Conservation (phyloP, 2,113 vertebrate genomes). For the Pseudopipra pipra region DNA sequence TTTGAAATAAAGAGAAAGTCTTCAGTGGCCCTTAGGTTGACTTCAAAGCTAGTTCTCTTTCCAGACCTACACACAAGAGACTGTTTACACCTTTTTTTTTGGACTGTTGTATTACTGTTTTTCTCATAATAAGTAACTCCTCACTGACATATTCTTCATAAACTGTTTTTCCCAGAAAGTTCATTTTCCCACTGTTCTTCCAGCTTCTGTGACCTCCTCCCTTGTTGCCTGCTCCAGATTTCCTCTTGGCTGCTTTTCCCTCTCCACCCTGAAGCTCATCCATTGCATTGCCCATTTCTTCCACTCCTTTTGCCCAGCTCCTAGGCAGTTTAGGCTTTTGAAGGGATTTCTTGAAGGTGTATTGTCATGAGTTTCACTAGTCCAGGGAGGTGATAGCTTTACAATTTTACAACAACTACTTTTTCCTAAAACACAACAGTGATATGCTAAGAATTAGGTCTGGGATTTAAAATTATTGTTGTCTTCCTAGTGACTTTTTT, state of each 20-base stretch:
- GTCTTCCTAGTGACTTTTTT: not conserved
- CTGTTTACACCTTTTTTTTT: not conserved
- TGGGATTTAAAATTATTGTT: not conserved
- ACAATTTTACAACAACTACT: not conserved
- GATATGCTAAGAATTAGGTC: not conserved
- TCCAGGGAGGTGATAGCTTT: not conserved
- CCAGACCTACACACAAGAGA: not conserved
- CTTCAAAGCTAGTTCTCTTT: not conserved
- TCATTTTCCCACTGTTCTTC: not conserved
- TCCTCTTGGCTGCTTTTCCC: slow-evolving; percentile 33
- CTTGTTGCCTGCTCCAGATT: not conserved
- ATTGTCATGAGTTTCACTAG: not conserved
- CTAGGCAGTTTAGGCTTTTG: not conserved
- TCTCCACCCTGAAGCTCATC: slow-evolving; percentile 4
- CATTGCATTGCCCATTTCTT: not conserved
- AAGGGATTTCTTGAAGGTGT: not conserved
- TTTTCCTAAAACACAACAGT: not conserved
- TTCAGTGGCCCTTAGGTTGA: not conserved
- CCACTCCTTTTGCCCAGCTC: not conserved
- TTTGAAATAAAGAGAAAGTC: not conserved
- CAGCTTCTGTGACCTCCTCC: slow-evolving; percentile 2
- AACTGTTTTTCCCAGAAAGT: not conserved
- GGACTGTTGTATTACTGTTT: not conserved
- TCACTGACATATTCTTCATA: not conserved
- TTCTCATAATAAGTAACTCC: not conserved